Evolutionary conservation across 2,888 invertebrate species (phyloP), one percentile per base, ranked within the genome.

Genomic region (Plebejus anna): DNA sequence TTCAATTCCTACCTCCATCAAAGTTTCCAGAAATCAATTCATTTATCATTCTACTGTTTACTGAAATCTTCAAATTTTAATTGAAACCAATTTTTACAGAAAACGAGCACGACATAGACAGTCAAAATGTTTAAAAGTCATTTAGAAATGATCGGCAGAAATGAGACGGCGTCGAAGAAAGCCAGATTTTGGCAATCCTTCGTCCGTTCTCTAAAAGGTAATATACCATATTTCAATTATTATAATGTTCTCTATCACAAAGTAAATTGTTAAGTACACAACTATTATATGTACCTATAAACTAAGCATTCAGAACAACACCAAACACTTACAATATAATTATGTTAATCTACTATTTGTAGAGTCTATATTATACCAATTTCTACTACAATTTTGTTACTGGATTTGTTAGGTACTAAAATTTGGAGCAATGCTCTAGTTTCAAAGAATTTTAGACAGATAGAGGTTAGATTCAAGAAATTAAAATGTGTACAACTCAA

Each of bases 171-270:
- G 90, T 97, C 97, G 94, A 97, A 97, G 95, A 98, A 98, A 95
- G 98, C 98, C 91, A 98, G 96, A 95, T 98, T 98, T 95, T 98
- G 98, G 98, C 97, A 97, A 94, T 97, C 97, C 88, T 98, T 97
- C 93, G 97, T 98, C 91, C 96, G 98, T 94, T 98, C 98, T 94
- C 95, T 98, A 84, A 98, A 98, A 96, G 98, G 98, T 98, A 94
- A 94, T 47, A 91, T 51, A 61, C 6, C 16, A 59, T 36, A 22
- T n/a, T 59, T 11, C n/a, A 75, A 11, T 16, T 7, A 47, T 47
- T 47, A 11, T 51, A 51, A 51, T 11, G 47, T 9, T 61, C 22
- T 22, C 22, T 22, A 22, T 22, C 22, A 22, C 22, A 22, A 22
- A 22, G 22, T 22, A 22, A 22, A 22, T 22, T 22, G 22, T 22